Evolutionary conservation across 2,113 vertebrate genomes (phyloP).

Genomic region (Rhodinocichla rosea): DNA sequence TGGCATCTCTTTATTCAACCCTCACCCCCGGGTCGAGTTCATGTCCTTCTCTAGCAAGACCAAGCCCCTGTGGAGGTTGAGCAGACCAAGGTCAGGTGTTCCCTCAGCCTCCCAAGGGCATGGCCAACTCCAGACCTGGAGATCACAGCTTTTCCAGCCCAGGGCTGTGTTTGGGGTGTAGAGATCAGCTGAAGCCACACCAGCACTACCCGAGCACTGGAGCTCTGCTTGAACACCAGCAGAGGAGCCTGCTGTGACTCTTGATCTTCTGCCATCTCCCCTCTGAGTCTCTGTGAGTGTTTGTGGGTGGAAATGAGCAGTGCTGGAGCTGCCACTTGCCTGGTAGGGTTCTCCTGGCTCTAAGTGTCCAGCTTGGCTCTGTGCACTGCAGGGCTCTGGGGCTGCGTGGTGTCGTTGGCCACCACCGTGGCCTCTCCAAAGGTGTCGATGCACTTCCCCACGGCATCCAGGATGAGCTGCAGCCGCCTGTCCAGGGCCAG

Average conservation of each 20-base stretch:
- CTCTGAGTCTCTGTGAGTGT: neutral
- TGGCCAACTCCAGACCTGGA: neutral
- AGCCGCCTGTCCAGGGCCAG: constrained; percentile 88
- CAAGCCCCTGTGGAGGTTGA: fast-evolving
- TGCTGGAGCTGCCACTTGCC: neutral
- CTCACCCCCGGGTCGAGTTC: neutral
- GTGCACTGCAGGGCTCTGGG: neutral
- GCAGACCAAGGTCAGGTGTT: neutral
- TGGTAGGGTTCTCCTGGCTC: neutral
- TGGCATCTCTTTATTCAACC: constrained; percentile 49
- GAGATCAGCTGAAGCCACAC: neutral
- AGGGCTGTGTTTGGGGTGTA: neutral
- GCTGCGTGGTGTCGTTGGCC: constrained; percentile 46
- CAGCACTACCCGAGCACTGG: neutral
- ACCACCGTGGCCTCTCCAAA: constrained; percentile 81
- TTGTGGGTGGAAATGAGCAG: neutral
- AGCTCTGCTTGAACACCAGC: neutral
- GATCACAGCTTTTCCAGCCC: neutral
- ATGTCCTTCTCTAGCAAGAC: neutral
- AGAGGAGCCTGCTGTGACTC: neutral
- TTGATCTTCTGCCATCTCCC: neutral
- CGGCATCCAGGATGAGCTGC: constrained; percentile 74
- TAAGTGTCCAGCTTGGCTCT: constrained; percentile 14
- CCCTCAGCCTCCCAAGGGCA: neutral
- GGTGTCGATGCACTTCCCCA: constrained; percentile 75